Percentiles rank a stretch among this genome's conserved stretches.
Conservation (phyloP, 2,888 invertebrate genomes). For the Sinopyrophorus schimmeli region DNA sequence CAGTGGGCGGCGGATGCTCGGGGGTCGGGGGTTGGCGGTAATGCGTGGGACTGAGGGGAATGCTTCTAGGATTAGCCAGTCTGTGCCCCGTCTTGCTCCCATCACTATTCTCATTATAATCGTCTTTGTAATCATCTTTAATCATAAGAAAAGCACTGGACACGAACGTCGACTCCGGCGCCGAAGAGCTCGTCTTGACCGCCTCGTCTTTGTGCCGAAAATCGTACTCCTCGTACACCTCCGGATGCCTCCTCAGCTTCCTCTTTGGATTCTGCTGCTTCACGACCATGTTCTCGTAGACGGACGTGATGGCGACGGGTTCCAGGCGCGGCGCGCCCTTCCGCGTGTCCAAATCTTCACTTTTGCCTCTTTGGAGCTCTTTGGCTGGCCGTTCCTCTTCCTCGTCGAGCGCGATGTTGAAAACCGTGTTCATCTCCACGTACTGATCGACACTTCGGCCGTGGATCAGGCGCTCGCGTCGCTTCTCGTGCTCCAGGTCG, state of each 20-base stretch:
- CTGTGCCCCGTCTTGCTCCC: constrained; percentile 29
- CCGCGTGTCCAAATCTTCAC: constrained; percentile 53
- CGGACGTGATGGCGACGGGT: constrained; percentile 73
- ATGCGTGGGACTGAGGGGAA: constrained; percentile 85
- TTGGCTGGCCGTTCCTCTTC: constrained; percentile 45
- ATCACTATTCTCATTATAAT: constrained; percentile 34
- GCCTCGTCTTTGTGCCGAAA: constrained; percentile 47
- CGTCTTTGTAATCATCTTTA: constrained; percentile 56
- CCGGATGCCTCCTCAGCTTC: constrained; percentile 66
- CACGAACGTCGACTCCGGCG: constrained; percentile 57
- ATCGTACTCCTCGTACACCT: constrained; percentile 66
- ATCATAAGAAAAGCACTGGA: constrained; percentile 61
- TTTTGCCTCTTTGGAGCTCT: constrained; percentile 54
- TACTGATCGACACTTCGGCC: constrained; percentile 78
- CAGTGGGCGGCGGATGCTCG: constrained; percentile 91
- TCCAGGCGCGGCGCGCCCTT: constrained; percentile 59
- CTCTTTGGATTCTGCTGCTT: constrained; percentile 74
- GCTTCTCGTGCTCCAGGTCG: constrained; percentile 61
- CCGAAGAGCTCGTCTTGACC: constrained; percentile 46
- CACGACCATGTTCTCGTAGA: constrained; percentile 72
- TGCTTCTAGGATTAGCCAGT: constrained; percentile 41
- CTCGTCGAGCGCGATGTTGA: constrained; percentile 55
- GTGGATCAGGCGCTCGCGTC: constrained; percentile 63
- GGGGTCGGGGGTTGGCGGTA: constrained; percentile 92
- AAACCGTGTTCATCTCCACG: constrained; percentile 71